Evolutionary conservation across 2,113 vertebrate species (phyloP), one percentile per base, ranked within the genome.

Genomic region (Pycnonotus jocosus): DNA sequence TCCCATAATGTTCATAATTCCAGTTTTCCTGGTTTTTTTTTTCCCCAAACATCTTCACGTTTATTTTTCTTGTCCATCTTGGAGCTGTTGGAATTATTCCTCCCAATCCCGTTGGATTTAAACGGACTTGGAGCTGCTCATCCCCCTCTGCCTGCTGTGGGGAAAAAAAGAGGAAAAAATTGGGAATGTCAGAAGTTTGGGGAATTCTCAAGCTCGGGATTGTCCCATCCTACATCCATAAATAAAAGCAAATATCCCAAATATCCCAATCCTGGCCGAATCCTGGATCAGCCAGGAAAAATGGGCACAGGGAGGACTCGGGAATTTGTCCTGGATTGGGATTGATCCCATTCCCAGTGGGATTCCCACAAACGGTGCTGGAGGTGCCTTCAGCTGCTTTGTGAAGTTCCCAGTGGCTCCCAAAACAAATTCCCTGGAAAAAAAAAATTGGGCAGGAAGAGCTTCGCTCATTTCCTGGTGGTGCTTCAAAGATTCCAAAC

Each of bases 291-390:
- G 12, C 12, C 18, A n/a, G 62, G 48, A 37, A 57, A 58, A 78
- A 68, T 0, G 17, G 35, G 37, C 6, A 15, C 0, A 0, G 0
- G 24, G 25, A 74, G 40, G 30, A 35, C 15, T 17, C 30, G 1
- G 2, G 17, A 15, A 35, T 15, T 9, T 28, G 27, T 3, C 37
- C 22, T 40, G 19, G 37, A 18, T 86, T 82, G 68, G 71, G 53
- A 45, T 76, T 8, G 4, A 14, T 81, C 45, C 50, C 30, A 28
- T 44, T 60, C 28, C 79, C 27, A 25, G 40, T 5, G 40, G 9
- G 18, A 28, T 50, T 19, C 33, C 48, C 33, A 12, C 28, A 27
- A 5, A 56, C 23, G 15, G 6, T 1, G 15, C 51, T 74, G 77
- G 61, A 66, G 22, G 37, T 4, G 45, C 38, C 68, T 76, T 38